Base-by-base conservation (phyloP, 2,888 invertebrate genomes). In the Furcula furcula region DNA sequence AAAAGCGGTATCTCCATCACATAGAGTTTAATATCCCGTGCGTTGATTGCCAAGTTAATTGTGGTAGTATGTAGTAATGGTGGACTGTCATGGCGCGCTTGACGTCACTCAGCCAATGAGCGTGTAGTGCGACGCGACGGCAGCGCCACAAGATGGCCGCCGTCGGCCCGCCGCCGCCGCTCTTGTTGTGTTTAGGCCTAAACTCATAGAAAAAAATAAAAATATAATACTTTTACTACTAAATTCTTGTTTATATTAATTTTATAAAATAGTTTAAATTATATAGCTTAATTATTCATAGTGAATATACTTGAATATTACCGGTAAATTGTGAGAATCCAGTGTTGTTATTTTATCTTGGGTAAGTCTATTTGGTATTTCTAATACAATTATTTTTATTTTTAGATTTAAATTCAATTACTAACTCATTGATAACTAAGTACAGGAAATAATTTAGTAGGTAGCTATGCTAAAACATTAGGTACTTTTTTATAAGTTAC, bases 111-210 rank as follows among this genome's bases (percentile, higher is more conserved):
- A 65, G 60, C 87, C 87, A 87, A 87, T 87, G 78, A 82, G 83
- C 80, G 75, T 63, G 56, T 50, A 59, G 70, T 51, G 65, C 70
- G 59, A 60, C 66, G 79, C 85, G 86, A 86, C 74, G 64, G 72
- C 72, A 85, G 86, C 87, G 87, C 85, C 86, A 83, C 87, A 86
- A 88, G 66, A 88, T 87, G 88, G 87, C 88, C 69, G 83, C 84
- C 85, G 81, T 57, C 81, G 79, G 79, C 55, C 66, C 55, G 44
- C 65, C 65, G 76, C 81, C 82, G 84, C 76, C 85, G 86, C 85
- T 75, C 72, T 69, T 69, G 55, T 64, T 68, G 73, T 76, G 77
- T 83, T 85, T 87, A 88, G 88, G 88, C 88, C 88, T 87, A 88
- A 71, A 76, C 64, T 64, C 61, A 65, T 55, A 63, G 62, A 57